Percentiles rank a stretch among this genome's conserved stretches.
These are phyloP conservation scores for Parambassis ranga DNA, from an alignment of 2,797 vertebrate genomes.

Conservation along the genomic window DNA sequence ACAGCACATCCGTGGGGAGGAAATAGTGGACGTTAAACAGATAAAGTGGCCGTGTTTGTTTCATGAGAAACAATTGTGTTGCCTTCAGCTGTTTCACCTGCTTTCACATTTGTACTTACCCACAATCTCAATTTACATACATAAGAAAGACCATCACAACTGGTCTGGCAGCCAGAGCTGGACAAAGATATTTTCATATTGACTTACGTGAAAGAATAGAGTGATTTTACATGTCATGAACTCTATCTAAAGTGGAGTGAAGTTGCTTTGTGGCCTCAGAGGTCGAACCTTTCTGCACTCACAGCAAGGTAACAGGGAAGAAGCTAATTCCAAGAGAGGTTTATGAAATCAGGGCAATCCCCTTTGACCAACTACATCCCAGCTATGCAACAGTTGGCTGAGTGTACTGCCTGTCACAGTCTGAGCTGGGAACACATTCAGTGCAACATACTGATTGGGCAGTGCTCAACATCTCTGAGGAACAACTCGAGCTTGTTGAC, in stretches of 20 bases:
- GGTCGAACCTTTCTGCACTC: neutral
- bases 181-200: too few species aligned
- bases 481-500: conserved; percentile 72
- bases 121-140: neutral
- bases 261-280: neutral
- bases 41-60: conserved; percentile 35
- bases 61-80: neutral
- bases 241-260: neutral
- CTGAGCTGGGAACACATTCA: conserved; percentile 42
- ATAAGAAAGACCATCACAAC: neutral
- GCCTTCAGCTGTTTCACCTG: neutral
- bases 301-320: conserved; percentile 40
- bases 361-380: conserved; percentile 60
- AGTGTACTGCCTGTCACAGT: conserved; percentile 51
- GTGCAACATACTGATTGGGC: conserved; percentile 49
- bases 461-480: conserved; percentile 52
- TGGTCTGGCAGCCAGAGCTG: neutral
- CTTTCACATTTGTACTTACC: conserved; percentile 10
- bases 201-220: too few species aligned
- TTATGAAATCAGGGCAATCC: conserved; percentile 78
- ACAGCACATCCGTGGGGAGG: conserved; percentile 61
- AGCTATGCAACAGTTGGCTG: conserved; percentile 70
- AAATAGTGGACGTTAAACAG: conserved; percentile 70
- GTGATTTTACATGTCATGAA: neutral
- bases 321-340: conserved; percentile 69